Evolutionary conservation across 92 coral and sea anemone genomes (phyloP).

Genomic region (Nematostella vectensis): DNA sequence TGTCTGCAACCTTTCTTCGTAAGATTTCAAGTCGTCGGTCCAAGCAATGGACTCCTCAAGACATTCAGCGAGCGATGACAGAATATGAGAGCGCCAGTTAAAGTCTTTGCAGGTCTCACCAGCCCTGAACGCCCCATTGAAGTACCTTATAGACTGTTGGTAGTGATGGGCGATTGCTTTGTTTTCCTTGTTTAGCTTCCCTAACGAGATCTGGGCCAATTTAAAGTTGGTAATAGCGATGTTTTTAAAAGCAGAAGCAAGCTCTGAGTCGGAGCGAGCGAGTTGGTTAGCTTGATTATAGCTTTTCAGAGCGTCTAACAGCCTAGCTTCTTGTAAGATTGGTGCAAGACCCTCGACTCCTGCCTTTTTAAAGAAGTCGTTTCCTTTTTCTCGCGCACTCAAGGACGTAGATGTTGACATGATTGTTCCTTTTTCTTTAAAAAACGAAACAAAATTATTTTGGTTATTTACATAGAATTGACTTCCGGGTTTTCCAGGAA

Average conservation of each 20-base stretch:
- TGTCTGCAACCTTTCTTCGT: conserved; percentile 31
- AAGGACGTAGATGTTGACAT: no score
- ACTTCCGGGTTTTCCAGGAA: no score
- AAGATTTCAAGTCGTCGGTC: conserved; percentile 23
- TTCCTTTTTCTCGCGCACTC: conserved; percentile 33
- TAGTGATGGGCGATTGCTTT: conserved; percentile 40
- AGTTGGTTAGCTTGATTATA: conserved; percentile 28
- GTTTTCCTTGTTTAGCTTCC: conserved; percentile 26
- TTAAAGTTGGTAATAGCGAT: conserved; percentile 77
- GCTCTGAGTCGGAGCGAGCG: conserved; percentile 20
- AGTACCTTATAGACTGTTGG: conserved; percentile 53
- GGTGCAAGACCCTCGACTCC: conserved; percentile 20
- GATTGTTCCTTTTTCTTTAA: no score
- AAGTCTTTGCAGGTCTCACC: conserved; percentile 40
- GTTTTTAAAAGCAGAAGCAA: conserved; percentile 66
- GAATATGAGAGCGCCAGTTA: conserved; percentile 52
- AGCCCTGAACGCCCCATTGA: conserved; percentile 31
- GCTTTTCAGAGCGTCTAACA: conserved; percentile 21
- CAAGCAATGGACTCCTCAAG: conserved; percentile 42
- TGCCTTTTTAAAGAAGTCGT: conserved; percentile 13
- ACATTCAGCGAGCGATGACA: conserved; percentile 40
- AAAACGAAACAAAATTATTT: no score
- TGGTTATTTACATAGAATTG: no score
- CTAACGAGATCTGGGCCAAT: conserved; percentile 28
- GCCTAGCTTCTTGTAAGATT: conserved; percentile 16